Conservation (phyloP, 1,140 invertebrate genomes). For the Cyclina sinensis region DNA sequence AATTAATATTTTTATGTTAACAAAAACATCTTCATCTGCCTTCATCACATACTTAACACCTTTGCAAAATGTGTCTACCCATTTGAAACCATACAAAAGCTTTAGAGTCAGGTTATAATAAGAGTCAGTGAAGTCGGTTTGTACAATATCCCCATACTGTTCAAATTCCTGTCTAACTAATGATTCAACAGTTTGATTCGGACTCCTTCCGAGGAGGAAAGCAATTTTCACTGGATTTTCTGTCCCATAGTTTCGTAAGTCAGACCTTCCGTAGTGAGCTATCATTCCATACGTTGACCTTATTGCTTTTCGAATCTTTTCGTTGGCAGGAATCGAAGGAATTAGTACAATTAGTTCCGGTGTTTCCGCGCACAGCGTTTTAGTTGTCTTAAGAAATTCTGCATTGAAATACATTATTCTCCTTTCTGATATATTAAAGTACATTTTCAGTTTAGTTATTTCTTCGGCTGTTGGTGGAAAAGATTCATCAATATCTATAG, state of each 20-base stretch:
- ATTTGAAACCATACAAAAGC: slow-evolving; percentile 53
- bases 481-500: background rate
- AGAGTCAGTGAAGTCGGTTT: slow-evolving; percentile 61
- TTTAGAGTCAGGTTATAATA: slow-evolving; percentile 64
- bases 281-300: slow-evolving; percentile 2
- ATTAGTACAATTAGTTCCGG: background rate
- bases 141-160: slow-evolving; percentile 47
- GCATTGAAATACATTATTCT: background rate
- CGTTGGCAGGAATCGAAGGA: slow-evolving; percentile 1
- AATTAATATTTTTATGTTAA: background rate
- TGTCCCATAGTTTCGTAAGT: background rate
- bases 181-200: background rate
- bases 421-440: background rate
- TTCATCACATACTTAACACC: slow-evolving; percentile 38
- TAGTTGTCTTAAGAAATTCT: background rate
- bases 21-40: slow-evolving; percentile 59
- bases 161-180: slow-evolving; percentile 39
- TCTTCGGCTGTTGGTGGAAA: background rate
- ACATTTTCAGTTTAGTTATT: background rate
- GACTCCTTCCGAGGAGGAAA: slow-evolving; percentile 20
- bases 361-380: background rate
- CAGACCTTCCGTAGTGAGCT: background rate
- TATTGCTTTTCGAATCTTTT: slow-evolving; percentile 1
- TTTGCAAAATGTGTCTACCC: slow-evolving; percentile 47
- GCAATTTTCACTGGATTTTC: slow-evolving; percentile 12